phyloP scores from a whole-genome alignment of 2,797 vertebrate genomes.

The Spinus pinus region DNA sequence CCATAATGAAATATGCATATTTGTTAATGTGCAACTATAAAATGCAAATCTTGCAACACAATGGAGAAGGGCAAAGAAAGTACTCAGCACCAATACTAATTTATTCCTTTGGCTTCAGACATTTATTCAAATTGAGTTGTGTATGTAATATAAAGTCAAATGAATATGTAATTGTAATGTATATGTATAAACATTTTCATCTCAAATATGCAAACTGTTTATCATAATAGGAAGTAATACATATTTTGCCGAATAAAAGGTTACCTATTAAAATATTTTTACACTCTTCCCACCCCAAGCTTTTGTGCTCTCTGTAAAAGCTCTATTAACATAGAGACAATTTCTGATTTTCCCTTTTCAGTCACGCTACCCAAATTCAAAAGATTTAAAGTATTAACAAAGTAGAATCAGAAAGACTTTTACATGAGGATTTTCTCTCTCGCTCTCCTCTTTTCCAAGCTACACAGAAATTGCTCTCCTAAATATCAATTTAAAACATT shows the following conservation, averaged over 20 bases:
- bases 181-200: constrained; percentile 74
- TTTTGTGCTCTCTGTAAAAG: constrained; percentile 57
- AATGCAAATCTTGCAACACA: constrained; percentile 72
- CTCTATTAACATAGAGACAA: constrained; percentile 59
- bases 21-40: constrained; percentile 73
- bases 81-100: constrained; percentile 63
- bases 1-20: constrained; percentile 78
- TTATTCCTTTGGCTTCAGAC: constrained; percentile 69
- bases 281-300: constrained; percentile 27
- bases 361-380: neutral
- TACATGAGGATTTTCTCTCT: neutral
- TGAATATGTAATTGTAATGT: constrained; percentile 76
- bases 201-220: constrained; percentile 73
- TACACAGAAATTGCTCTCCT: neutral
- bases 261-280: constrained; percentile 72
- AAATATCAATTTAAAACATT: constrained; percentile 34
- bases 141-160: constrained; percentile 73
- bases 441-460: neutral
- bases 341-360: constrained; percentile 49
- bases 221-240: constrained; percentile 75
- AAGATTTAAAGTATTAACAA: constrained; percentile 61
- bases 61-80: constrained; percentile 69
- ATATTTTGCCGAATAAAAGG: constrained; percentile 73
- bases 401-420: neutral
- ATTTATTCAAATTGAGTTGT: constrained; percentile 75